A percentile compares a stretch with the other conserved stretches of the same genome.
These are phyloP conservation scores for Plagodis dolabraria DNA, from an alignment of 2,888 invertebrate genomes.

Conservation along the genomic window DNA sequence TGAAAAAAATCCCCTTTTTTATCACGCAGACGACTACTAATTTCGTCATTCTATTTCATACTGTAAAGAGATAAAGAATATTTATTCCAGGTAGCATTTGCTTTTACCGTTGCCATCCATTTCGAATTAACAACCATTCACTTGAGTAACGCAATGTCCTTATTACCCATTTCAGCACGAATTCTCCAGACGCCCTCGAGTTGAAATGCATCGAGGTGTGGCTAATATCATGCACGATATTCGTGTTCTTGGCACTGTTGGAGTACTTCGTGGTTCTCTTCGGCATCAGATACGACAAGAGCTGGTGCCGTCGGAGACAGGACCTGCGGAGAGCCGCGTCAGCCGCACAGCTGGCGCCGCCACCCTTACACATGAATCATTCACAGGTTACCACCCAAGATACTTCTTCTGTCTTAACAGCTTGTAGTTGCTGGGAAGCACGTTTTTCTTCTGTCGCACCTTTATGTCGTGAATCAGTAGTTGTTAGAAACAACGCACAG, in stretches of 20 bases:
- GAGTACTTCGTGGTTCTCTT: constrained; percentile 87
- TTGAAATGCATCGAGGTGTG: constrained; percentile 87
- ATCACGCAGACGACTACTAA: too few species aligned
- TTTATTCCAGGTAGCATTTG: too few species aligned
- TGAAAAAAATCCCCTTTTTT: too few species aligned
- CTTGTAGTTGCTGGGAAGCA: constrained; percentile 19
- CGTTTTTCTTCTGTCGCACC: constrained; percentile 3
- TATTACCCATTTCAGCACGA: constrained; percentile 75
- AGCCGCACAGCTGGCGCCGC: constrained; percentile 72
- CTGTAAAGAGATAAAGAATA: too few species aligned
- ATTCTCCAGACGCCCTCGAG: constrained; percentile 87
- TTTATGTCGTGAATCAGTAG: not conserved
- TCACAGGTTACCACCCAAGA: constrained; percentile 61
- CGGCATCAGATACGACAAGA: constrained; percentile 87
- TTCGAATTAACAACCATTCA: not conserved
- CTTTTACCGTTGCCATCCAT: not conserved
- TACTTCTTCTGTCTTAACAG: not conserved
- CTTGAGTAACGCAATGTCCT: constrained; percentile 1
- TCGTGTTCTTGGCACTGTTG: constrained; percentile 86
- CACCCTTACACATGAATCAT: constrained; percentile 75
- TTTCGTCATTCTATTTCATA: too few species aligned
- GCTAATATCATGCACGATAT: constrained; percentile 87
- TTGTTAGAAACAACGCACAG: constrained; percentile 9
- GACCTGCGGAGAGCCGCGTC: constrained; percentile 75
- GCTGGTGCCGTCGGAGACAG: constrained; percentile 82